Evolutionary conservation across 2,113 vertebrate species (phyloP).

Genomic region (Hemiscyllium ocellatum): DNA sequence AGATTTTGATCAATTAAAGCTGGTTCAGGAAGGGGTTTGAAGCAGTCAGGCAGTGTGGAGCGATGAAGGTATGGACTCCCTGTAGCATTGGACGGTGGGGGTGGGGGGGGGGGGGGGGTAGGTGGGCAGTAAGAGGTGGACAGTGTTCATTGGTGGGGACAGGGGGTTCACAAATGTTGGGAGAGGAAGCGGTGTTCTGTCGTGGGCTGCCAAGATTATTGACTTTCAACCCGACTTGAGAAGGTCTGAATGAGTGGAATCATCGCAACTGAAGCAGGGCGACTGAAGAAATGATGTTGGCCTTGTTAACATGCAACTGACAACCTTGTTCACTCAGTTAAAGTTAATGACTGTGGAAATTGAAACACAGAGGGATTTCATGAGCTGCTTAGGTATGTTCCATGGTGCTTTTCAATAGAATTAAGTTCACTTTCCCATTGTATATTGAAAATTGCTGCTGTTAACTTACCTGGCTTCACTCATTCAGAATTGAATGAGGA

Average conservation of each 20-base stretch:
- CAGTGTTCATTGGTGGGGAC: not conserved
- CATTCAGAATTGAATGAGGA: not conserved
- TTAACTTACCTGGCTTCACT: not conserved
- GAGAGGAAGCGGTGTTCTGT: not conserved
- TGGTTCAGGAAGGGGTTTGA: not conserved
- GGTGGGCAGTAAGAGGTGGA: not conserved
- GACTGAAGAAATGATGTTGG: not conserved
- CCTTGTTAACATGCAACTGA: not conserved
- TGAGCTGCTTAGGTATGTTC: not conserved
- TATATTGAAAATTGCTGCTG: not conserved
- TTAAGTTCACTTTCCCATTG: conserved; percentile 1
- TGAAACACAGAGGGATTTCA: not conserved
- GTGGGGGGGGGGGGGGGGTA: no score
- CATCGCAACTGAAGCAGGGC: no score
- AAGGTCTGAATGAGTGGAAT: not conserved
- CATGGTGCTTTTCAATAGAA: not conserved
- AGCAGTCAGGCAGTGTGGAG: not conserved
- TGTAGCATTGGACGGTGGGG: not conserved
- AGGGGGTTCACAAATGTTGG: not conserved
- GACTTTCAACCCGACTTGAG: not conserved
- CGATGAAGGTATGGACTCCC: not conserved
- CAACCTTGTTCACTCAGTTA: not conserved
- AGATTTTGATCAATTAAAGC: not conserved
- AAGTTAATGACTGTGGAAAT: conserved; percentile 21
- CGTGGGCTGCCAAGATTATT: not conserved